These are phyloP conservation scores for Meriones unguiculatus DNA, from an alignment of 2,113 vertebrate species.

Conservation along the genomic window DNA sequence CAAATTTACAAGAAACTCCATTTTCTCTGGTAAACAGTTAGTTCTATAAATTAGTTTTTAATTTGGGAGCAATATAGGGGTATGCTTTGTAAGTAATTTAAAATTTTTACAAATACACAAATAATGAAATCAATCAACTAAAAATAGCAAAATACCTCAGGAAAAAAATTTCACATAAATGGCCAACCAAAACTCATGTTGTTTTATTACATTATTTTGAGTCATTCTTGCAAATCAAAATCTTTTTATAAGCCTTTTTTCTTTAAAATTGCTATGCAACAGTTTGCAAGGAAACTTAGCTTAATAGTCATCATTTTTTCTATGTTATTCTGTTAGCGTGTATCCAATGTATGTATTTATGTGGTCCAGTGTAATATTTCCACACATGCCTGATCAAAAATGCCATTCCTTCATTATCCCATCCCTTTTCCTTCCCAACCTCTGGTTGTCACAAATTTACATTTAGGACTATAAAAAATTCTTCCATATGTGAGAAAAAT, in stretches of 20 bases:
- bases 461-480: neutral
- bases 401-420: neutral
- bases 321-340: neutral
- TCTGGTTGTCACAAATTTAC: neutral
- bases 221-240: neutral
- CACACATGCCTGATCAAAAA: neutral
- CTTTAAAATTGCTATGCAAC: constrained; percentile 33
- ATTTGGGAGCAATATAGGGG: neutral
- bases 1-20: constrained; percentile 56
- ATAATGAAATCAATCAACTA: constrained; percentile 9
- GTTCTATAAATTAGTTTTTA: neutral
- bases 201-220: constrained; percentile 4
- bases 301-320: neutral
- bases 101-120: neutral
- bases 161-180: constrained; percentile 48
- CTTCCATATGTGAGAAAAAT: neutral
- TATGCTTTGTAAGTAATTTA: neutral
- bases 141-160: constrained; percentile 31
- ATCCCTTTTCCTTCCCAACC: neutral
- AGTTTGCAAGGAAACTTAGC: constrained; percentile 33
- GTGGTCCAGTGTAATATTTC: neutral
- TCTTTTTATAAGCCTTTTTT: neutral
- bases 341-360: neutral
- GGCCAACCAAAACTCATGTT: neutral
- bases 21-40: constrained; percentile 40